These are phyloP conservation scores for Sylvia atricapilla DNA, from an alignment of 2,113 vertebrate species.

Conservation along the genomic window DNA sequence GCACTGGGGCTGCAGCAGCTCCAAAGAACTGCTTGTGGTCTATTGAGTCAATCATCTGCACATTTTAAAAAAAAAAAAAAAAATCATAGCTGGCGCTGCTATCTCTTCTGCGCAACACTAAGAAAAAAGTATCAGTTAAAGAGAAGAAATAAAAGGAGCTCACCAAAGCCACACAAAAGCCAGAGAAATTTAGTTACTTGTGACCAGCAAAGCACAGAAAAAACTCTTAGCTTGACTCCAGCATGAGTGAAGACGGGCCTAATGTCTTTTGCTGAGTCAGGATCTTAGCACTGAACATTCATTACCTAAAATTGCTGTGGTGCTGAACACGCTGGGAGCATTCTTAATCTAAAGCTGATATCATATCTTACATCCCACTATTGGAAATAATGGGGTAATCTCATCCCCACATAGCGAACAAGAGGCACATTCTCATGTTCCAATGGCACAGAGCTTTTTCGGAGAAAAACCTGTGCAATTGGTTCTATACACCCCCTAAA, in stretches of 20 bases:
- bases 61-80: slow-evolving; percentile 35
- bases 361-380: background rate
- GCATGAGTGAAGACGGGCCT: background rate
- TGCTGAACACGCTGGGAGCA: background rate
- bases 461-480: background rate
- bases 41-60: slow-evolving; percentile 15
- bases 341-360: background rate
- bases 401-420: rapidly evolving
- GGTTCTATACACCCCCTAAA: background rate
- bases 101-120: slow-evolving; percentile 14
- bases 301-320: background rate
- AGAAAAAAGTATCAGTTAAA: slow-evolving; percentile 4
- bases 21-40: slow-evolving; percentile 47
- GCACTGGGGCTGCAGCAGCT: slow-evolving; percentile 23
- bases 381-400: background rate
- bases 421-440: background rate
- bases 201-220: background rate
- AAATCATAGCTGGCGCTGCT: slow-evolving; percentile 6
- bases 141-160: slow-evolving; percentile 3
- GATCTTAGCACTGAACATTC: background rate
- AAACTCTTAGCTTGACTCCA: background rate
- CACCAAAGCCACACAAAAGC: background rate
- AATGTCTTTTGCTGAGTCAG: background rate
- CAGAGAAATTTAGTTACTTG: background rate
- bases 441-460: background rate